Percentiles rank a stretch among this genome's conserved stretches.
Conservation (phyloP, 2,888 invertebrate genomes). For the Chrysolina haemoptera region DNA sequence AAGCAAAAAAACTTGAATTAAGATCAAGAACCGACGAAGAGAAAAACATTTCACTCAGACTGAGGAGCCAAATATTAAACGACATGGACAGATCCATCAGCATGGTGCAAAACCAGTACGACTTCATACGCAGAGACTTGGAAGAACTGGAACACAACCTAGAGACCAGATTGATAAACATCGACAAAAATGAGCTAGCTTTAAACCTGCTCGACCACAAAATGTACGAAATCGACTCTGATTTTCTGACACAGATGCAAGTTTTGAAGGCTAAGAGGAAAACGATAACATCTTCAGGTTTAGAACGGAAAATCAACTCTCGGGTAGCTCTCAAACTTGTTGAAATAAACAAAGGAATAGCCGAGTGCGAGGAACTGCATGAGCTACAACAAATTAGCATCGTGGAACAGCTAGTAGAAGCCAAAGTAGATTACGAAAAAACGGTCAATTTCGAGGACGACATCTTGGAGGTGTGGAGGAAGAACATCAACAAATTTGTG, state of each 20-base stretch:
- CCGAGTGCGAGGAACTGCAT: slow-evolving; percentile 55
- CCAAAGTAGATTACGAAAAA: slow-evolving; percentile 58
- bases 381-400: slow-evolving; percentile 55
- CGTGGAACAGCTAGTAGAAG: slow-evolving; percentile 55
- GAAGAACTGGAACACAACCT: slow-evolving; percentile 45
- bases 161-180: slow-evolving; percentile 47
- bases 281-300: slow-evolving; percentile 42
- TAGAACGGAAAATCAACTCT: slow-evolving; percentile 45
- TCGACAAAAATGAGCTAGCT: slow-evolving; percentile 60
- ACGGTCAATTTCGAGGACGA: slow-evolving; percentile 56
- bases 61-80: neutral
- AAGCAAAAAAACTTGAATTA: neutral
- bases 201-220: slow-evolving; percentile 60
- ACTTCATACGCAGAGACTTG: slow-evolving; percentile 50
- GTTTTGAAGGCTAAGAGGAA: slow-evolving; percentile 54
- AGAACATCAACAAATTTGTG: slow-evolving; percentile 53
- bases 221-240: slow-evolving; percentile 59
- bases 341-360: slow-evolving; percentile 58
- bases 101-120: slow-evolving; percentile 52
- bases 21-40: slow-evolving; percentile 2
- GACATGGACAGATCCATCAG: slow-evolving; percentile 37
- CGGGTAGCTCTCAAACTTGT: slow-evolving; percentile 53
- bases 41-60: neutral
- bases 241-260: slow-evolving; percentile 57
- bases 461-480: slow-evolving; percentile 52